A percentile compares a stretch with the other conserved stretches of the same genome.
These are phyloP conservation scores for Drosophila aff. DNA, from an alignment of 1,140 invertebrate species.

Conservation along the genomic window DNA sequence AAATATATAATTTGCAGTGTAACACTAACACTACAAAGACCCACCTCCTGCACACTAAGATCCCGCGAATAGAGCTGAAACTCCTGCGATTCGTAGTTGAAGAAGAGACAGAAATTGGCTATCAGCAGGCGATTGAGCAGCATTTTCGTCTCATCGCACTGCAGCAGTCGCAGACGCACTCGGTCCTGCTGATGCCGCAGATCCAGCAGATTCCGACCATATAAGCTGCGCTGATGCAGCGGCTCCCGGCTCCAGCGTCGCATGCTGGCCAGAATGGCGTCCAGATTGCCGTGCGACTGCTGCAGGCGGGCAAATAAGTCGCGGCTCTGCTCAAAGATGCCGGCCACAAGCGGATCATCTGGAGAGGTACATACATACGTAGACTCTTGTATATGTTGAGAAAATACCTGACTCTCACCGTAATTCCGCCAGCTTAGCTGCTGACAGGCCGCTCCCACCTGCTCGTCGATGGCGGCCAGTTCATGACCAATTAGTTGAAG, in stretches of 20 bases:
- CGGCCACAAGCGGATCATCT: constrained; percentile 65
- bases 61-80: constrained; percentile 71
- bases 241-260: constrained; percentile 87
- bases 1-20: no score
- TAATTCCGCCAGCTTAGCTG: constrained; percentile 71
- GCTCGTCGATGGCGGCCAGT: constrained; percentile 63
- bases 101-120: constrained; percentile 87
- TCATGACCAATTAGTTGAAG: constrained; percentile 68
- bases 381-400: background rate
- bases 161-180: constrained; percentile 72
- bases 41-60: constrained; percentile 73
- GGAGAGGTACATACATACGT: background rate
- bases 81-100: constrained; percentile 80
- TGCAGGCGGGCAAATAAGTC: constrained; percentile 87
- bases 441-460: constrained; percentile 51
- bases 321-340: constrained; percentile 66
- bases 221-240: constrained; percentile 87
- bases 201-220: constrained; percentile 87
- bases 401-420: constrained; percentile 36
- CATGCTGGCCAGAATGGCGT: constrained; percentile 85
- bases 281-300: constrained; percentile 87
- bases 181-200: constrained; percentile 87
- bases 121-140: constrained; percentile 87
- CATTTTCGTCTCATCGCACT: constrained; percentile 86
- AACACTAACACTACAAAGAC: background rate